A percentile compares a stretch with the other conserved stretches of the same genome.
phyloP scores from a whole-genome alignment of 2,797 vertebrate species.

The Capromys pilorides region DNA sequence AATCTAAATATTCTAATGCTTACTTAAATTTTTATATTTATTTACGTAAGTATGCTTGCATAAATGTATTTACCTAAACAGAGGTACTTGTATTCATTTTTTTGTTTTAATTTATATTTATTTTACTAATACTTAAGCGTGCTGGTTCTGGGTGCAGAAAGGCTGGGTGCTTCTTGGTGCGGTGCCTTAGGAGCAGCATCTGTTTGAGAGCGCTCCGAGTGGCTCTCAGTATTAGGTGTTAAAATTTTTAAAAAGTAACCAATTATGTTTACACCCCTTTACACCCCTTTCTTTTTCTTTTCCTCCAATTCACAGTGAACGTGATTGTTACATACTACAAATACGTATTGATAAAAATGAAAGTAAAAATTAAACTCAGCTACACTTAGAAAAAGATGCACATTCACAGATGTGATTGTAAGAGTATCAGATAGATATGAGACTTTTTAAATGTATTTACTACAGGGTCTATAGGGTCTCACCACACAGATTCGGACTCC shows the following conservation, averaged over 20 bases:
- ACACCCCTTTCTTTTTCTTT: neutral
- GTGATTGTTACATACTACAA: neutral
- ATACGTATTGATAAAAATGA: neutral
- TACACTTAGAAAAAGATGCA: neutral
- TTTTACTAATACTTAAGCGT: conserved; percentile 7
- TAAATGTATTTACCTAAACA: neutral
- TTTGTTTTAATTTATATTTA: conserved; percentile 13
- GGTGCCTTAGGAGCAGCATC: neutral
- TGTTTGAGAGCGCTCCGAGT: neutral
- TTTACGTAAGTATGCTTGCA: neutral
- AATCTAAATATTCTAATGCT: neutral
- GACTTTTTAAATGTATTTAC: neutral
- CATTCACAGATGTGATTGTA: neutral
- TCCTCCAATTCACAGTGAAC: neutral
- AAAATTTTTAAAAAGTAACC: neutral
- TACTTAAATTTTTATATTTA: neutral
- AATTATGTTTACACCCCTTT: neutral
- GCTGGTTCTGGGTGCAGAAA: conserved; percentile 9
- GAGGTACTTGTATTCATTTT: neutral
- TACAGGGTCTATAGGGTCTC: too few species aligned
- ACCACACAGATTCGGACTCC: too few species aligned
- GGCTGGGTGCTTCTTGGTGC: neutral
- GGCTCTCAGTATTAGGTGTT: neutral
- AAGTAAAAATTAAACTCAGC: neutral
- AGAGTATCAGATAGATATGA: neutral